Evolutionary conservation across 2,797 vertebrate species (phyloP), one percentile per base, ranked within the genome.

Genomic region (Ataeniobius toweri): DNA sequence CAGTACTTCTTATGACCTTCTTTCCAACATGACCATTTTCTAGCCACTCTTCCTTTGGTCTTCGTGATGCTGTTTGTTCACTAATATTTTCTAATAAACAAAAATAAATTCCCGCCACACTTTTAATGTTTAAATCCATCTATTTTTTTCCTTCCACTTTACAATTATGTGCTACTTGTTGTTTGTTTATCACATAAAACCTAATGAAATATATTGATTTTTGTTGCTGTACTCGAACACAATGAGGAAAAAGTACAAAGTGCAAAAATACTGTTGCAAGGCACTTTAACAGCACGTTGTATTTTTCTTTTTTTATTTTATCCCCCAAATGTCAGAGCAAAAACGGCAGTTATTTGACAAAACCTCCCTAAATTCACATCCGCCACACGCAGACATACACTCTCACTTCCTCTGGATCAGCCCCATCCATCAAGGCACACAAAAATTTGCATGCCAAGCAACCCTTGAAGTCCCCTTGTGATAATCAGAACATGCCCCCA

Each of bases 401-500:
- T 68, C 75, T 73, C 55, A 56, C 46, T 72, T 86, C 78, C 68
- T 77, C 31, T 93, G 12, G 93, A 93, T 91, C 94, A 92, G 94
- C 94, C 90, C 93, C 94, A 93, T 93, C 88, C 95, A 94, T 95
- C 93, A 90, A 92, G 83, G 85, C 91, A 91, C 90, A 93, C 83
- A 91, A 87, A 82, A 93, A 94, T 91, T 82, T 85, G 94, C 94
- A 94, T 94, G 88, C 92, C 91, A 94, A 93, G 93, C 94, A 94
- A 93, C 90, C 90, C 75, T 79, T 56, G 90, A 80, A 86, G 84
- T 92, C 89, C 83, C 85, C 87, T 81, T 81, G 84, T 93, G 80
- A 91, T 83, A 83, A 93, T 94, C 93, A 88, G 88, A 94, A 93
- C 95, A 96, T 96, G 95, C 95, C 90, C 91, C 90, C 78, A 86